Conservation (phyloP, 92 coral and sea anemone species). For the Umimayanthus kanabou region DNA sequence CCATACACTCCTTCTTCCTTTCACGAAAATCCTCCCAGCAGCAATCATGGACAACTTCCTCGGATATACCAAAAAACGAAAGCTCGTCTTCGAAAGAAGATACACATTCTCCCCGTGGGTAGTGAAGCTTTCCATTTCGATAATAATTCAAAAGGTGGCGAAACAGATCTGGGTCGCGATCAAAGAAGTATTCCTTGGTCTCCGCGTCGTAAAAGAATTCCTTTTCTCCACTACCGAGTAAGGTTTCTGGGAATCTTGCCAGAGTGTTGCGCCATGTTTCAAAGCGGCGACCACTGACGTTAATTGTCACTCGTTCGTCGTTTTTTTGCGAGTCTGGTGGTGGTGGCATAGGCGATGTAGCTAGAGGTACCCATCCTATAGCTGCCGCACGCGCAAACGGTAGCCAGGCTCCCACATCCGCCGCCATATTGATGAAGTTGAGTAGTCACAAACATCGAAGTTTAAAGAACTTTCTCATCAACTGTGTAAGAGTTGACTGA, state of each 20-base stretch:
- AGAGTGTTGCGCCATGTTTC: constrained; percentile 99
- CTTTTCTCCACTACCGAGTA: constrained; percentile 96
- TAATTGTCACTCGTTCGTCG: constrained; percentile 96
- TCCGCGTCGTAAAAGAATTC: constrained; percentile 96
- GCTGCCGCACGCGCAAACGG: constrained; percentile 99
- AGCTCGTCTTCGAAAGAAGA: constrained; percentile 96
- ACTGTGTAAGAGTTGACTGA: constrained; percentile 35
- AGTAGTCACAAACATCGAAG: constrained; percentile 40
- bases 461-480: constrained; percentile 42
- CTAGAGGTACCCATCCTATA: constrained; percentile 99
- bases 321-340: constrained; percentile 93
- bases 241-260: constrained; percentile 98
- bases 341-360: constrained; percentile 98
- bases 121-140: constrained; percentile 97
- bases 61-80: constrained; percentile 94
- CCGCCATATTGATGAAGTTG: constrained; percentile 80
- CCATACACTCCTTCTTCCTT: constrained; percentile 96
- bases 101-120: constrained; percentile 91
- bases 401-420: constrained; percentile 99
- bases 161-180: constrained; percentile 95
- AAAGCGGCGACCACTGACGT: constrained; percentile 98
- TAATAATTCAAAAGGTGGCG: constrained; percentile 96
- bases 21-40: constrained; percentile 99
- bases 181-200: constrained; percentile 95
- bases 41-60: constrained; percentile 97